Base-by-base conservation (phyloP, 2,113 vertebrate species). In the Seriola quinqueradiata region DNA sequence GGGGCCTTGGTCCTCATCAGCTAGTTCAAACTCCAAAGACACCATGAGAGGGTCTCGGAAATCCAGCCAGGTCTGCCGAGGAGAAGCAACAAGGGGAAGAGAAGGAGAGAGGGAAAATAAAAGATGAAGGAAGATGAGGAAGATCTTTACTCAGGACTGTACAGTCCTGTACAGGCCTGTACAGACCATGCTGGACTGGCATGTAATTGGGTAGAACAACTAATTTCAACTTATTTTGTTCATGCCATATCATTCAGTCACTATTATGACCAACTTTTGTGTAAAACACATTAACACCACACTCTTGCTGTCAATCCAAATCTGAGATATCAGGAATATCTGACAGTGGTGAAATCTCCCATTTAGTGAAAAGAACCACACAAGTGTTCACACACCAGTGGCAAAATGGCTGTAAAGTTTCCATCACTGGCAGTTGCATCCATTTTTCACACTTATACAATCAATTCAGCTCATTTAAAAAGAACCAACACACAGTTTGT, bases 41-140 rank as follows among this genome's bases (percentile, higher is more conserved):
- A 99, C 92, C 92, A 97, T 96, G 75, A 99, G 94, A 0, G 97
- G 96, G 75, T 98, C 96, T 70, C 96, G 95, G 91, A 99, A 99
- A 88, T 99, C 98, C 83, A 95, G 96, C n/a, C 96, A 97, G 60
- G 96, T 94, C 98, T 99, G 91, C 11, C 82, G 82, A 86, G 25
- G 36, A 77, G 57, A 75, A 68, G 42, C 4, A 19, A 36, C 16
- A 19, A 7, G 34, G 66, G 6, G 5, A 36, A 13, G 40, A 48
- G 36, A 14, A 14, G 50, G 17, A 3, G 4, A 7, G n/a, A 17
- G 10, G 11, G 32, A 8, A 9, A 9, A 44, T 16, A 54, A 32
- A 19, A 68, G 25, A 16, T 50, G 12, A 34, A 66, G 36, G 12
- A 57, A 0, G 36, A 50, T 5, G 16, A 52, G 5, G 28, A 52